These are phyloP conservation scores for Drosophila arizonae DNA, from an alignment of 1,140 invertebrate genomes.

Conservation along the genomic window DNA sequence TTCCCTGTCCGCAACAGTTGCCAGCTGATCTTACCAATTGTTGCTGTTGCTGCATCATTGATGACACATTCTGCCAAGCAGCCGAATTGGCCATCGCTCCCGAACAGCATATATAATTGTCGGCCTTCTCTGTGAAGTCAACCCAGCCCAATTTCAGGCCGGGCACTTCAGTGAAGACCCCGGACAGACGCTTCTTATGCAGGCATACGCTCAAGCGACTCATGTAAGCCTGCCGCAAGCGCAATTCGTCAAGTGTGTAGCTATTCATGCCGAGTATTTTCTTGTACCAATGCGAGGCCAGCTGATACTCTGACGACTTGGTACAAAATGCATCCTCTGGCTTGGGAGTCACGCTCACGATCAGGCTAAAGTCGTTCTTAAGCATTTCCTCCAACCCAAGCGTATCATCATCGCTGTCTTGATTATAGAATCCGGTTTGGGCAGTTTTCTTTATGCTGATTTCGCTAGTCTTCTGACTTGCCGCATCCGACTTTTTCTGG, in stretches of 20 bases:
- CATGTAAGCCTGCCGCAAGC: conserved; percentile 63
- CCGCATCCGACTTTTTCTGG: no score
- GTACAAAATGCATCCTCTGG: conserved; percentile 49
- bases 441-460: background rate
- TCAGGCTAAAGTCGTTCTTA: conserved; percentile 41
- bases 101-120: background rate
- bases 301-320: conserved; percentile 20
- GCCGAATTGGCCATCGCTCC: background rate
- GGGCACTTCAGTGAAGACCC: conserved; percentile 47
- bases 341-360: conserved; percentile 39
- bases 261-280: conserved; percentile 47
- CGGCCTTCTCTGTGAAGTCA: conserved; percentile 38
- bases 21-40: background rate
- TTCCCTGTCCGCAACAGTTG: background rate
- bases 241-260: conserved; percentile 40
- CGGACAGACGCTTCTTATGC: conserved; percentile 48
- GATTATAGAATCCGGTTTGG: background rate
- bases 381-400: conserved; percentile 18
- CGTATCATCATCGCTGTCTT: background rate
- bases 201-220: conserved; percentile 63
- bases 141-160: conserved; percentile 37
- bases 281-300: conserved; percentile 52
- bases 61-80: conserved; percentile 18
- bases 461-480: background rate
- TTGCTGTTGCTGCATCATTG: conserved; percentile 5